phyloP scores from a whole-genome alignment of 2,888 invertebrate genomes.

The Aleiodes testaceus region DNA sequence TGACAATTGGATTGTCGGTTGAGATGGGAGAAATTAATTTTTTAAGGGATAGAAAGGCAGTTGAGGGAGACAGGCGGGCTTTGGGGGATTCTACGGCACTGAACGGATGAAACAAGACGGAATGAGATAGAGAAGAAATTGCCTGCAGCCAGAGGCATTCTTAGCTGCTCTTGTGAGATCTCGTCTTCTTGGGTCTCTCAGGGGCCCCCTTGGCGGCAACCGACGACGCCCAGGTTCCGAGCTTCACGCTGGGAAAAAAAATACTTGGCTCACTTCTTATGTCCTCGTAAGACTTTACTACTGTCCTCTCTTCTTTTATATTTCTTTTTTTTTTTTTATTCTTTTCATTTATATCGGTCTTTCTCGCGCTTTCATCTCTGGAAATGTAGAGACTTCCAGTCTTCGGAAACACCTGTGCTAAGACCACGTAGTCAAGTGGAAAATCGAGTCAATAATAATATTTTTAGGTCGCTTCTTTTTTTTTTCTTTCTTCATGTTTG shows the following conservation, averaged over 20 bases:
- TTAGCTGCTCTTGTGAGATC: slow-evolving; percentile 45
- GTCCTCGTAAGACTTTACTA: slow-evolving; percentile 32
- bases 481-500: not conserved
- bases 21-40: too few species aligned
- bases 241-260: slow-evolving; percentile 63
- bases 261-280: slow-evolving; percentile 36
- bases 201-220: slow-evolving; percentile 54
- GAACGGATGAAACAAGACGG: not conserved
- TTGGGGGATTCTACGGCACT: not conserved
- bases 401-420: slow-evolving; percentile 44
- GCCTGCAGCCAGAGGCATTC: slow-evolving; percentile 68
- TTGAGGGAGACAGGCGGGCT: too few species aligned
- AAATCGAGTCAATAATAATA: slow-evolving; percentile 38
- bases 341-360: slow-evolving; percentile 40
- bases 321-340: slow-evolving; percentile 38
- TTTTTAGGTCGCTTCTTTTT: not conserved
- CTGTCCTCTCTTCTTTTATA: slow-evolving; percentile 31
- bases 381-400: slow-evolving; percentile 33
- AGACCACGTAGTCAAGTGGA: slow-evolving; percentile 39
- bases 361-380: slow-evolving; percentile 45
- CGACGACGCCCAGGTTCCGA: slow-evolving; percentile 67
- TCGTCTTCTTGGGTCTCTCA: slow-evolving; percentile 17
- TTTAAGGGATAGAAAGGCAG: too few species aligned
- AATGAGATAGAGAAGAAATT: slow-evolving; percentile 26
- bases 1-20: too few species aligned